Percentiles rank a stretch among this genome's conserved stretches.
phyloP scores from a whole-genome alignment of 2,113 vertebrate species.

The Tor tambroides region DNA sequence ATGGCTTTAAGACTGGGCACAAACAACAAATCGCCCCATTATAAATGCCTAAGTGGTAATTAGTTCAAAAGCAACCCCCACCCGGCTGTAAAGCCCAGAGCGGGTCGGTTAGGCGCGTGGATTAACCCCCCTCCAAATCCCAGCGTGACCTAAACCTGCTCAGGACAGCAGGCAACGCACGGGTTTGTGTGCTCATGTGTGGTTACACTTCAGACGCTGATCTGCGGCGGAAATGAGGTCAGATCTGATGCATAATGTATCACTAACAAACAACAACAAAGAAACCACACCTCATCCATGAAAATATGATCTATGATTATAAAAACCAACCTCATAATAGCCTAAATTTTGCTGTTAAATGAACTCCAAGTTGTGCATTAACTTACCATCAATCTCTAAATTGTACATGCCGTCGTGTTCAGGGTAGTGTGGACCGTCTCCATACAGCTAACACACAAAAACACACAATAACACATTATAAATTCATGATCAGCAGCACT shows the following conservation, averaged over 20 bases:
- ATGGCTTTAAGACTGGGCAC: conserved; percentile 65
- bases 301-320: background rate
- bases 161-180: background rate
- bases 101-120: conserved; percentile 63
- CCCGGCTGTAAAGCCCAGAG: conserved; percentile 63
- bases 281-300: background rate
- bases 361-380: background rate
- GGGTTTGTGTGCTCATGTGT: background rate
- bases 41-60: conserved; percentile 72
- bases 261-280: background rate
- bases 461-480: background rate
- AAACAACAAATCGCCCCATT: conserved; percentile 77
- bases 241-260: background rate
- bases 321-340: background rate
- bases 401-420: conserved; percentile 85
- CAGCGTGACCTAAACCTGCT: background rate
- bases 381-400: conserved; percentile 87
- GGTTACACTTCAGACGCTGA: background rate
- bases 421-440: conserved; percentile 82
- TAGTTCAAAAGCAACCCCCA: conserved; percentile 58
- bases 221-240: background rate
- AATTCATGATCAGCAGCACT: background rate
- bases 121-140: conserved; percentile 55
- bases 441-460: conserved; percentile 77
- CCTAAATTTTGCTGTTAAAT: background rate